Evolutionary conservation across 2,888 invertebrate species (phyloP), one percentile per base, ranked within the genome.

Genomic region (Exephanes ischioxanthus): DNA sequence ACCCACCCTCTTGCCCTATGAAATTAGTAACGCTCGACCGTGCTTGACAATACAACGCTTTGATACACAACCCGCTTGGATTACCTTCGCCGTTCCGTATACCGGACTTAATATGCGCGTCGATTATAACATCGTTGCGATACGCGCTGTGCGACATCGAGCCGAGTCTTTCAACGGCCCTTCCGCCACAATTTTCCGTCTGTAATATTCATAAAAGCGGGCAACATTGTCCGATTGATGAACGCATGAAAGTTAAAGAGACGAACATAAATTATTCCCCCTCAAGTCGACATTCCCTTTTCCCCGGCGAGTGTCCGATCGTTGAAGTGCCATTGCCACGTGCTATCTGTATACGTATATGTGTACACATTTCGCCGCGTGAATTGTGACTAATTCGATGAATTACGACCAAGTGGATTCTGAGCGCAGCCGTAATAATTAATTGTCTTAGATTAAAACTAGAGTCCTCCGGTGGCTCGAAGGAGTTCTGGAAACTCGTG

Each of bases 1-100:
- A 30, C 30, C 30, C 41, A 73, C 26, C 48, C 19, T 73, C 77
- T 51, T 61, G 77, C 61, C 77, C 67, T 51, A 61, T 84, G 72
- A 80, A 80, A 84, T 84, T 84, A 67, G 67, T 77, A 72, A 72
- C 72, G 72, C 58, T 61, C 67, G 53, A 75, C 11, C 70, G 55
- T 61, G 70, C 70, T 41, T 70, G 68, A 79, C 63, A 70, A 75
- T 80, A 80, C 75, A 53, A 30, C 70, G 58, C 84, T 84, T 84
- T 80, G 84, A 84, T 80, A 84, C 26, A n/a, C 45, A 71, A 84
- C 33, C 66, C 30, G 71, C 41, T 79, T 70, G 75, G 68, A 70
- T 79, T 83, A 61, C 33, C 51, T 51, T 30, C 33, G 63, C 6
- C 26, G 48, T 51, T 53, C 66, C 75, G 48, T 73, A 58, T 4